Evolutionary conservation across 2,888 invertebrate genomes (phyloP).

Genomic region (Aquatica leii): DNA sequence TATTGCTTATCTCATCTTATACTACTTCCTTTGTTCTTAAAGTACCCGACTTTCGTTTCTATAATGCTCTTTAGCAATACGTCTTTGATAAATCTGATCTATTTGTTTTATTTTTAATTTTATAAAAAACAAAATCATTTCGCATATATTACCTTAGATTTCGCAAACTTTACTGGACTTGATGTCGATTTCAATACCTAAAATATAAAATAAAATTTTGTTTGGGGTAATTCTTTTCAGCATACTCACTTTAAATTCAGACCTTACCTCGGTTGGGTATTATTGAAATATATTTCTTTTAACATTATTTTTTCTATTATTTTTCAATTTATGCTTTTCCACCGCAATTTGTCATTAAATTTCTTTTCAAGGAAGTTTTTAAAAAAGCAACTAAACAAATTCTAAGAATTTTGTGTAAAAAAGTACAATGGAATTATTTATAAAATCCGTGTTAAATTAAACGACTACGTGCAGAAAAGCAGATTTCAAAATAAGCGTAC

Average conservation of each 20-base stretch:
- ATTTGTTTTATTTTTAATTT: conserved; percentile 50
- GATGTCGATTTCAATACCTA: neutral
- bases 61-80: conserved; percentile 55
- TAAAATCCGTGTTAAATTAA: too few relatives aligned
- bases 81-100: conserved; percentile 57
- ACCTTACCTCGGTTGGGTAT: neutral
- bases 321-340: too few relatives aligned
- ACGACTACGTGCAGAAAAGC: too few relatives aligned
- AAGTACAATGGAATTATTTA: too few relatives aligned
- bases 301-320: too few relatives aligned
- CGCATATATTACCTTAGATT: conserved; percentile 5
- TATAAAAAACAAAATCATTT: conserved; percentile 36
- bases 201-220: neutral
- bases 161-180: too few relatives aligned
- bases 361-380: too few relatives aligned
- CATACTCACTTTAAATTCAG: neutral
- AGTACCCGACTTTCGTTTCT: conserved; percentile 53
- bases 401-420: too few relatives aligned
- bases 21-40: conserved; percentile 54
- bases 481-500: too few relatives aligned
- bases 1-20: conserved; percentile 58
- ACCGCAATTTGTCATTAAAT: too few relatives aligned
- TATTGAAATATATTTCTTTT: too few relatives aligned
- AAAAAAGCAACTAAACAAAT: too few relatives aligned
- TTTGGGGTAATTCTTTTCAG: neutral